Base-by-base conservation (phyloP, 2,888 invertebrate genomes). In the Allacma fusca region DNA sequence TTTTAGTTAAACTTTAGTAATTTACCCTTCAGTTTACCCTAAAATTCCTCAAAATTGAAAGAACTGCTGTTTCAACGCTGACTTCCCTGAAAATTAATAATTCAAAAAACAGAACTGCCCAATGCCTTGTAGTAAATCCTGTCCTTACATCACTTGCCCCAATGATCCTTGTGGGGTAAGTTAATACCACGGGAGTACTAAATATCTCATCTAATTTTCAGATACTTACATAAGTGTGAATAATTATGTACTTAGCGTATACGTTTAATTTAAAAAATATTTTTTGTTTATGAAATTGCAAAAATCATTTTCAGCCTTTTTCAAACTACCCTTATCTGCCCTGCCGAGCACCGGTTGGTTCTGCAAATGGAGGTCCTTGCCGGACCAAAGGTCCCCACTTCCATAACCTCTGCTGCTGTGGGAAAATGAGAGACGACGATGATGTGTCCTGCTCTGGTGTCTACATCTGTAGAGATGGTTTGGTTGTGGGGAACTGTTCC, bases 251-350 rank as follows among this genome's bases (percentile, higher is more conserved):
- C n/a, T n/a, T n/a, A n/a, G n/a, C n/a, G n/a, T n/a, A n/a, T n/a
- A n/a, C n/a, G n/a, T n/a, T n/a, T n/a, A n/a, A n/a, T n/a, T n/a
- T n/a, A n/a, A n/a, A n/a, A n/a, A n/a, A n/a, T n/a, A n/a, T n/a
- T n/a, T n/a, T n/a, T n/a, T n/a, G n/a, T n/a, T n/a, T n/a, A n/a
- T n/a, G n/a, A n/a, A n/a, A 21, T 57, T 57, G 5, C n/a, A 57
- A 57, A 57, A 7, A 21, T 5, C 5, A 57, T 7, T 57, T 57
- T 23, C 67, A 67, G 67, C 67, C 67, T 28, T 67, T 67, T 67
- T 67, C 67, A 2, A 29, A 12, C 19, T 21, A 29, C 19, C 67
- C 67, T 13, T 67, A 67, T n/a, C 67, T 67, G 1, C 67, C 67
- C n/a, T 67, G 67, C n/a, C 34, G 67, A 4, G 5, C 19, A 7